These are phyloP conservation scores for Microctonus aethiopoides DNA, from an alignment of 2,888 invertebrate species.

Conservation along the genomic window DNA sequence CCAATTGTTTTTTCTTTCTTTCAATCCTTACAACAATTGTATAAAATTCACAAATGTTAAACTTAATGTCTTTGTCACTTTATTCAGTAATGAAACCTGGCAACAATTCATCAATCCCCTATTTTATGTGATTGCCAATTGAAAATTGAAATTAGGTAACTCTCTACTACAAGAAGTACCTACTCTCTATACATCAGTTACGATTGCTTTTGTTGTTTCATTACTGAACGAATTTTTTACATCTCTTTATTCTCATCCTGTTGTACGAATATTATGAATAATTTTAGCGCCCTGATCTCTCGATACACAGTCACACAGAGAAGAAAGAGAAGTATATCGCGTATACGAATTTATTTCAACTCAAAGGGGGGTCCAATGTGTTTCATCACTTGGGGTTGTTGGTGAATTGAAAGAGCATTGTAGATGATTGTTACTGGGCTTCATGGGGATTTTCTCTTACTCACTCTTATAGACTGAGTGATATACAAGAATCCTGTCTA, in stretches of 20 bases:
- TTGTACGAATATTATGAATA: constrained; percentile 27
- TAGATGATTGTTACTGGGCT: constrained; percentile 5
- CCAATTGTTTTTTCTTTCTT: constrained; percentile 22
- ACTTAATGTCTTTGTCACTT: constrained; percentile 6
- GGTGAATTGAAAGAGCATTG: constrained; percentile 5
- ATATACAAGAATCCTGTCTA: background rate
- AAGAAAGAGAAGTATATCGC: background rate
- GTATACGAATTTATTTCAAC: constrained; percentile 6
- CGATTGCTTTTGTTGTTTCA: constrained; percentile 9
- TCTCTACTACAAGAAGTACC: background rate
- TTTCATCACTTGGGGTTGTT: constrained; percentile 13
- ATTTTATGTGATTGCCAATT: constrained; percentile 26
- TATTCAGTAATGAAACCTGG: constrained; percentile 18
- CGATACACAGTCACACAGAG: background rate
- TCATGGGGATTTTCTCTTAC: background rate
- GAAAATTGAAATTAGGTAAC: constrained; percentile 22
- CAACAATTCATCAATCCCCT: constrained; percentile 25
- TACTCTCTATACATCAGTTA: background rate
- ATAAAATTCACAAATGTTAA: background rate
- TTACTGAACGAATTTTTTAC: constrained; percentile 12
- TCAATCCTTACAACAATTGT: background rate
- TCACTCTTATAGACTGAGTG: background rate
- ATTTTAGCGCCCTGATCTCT: constrained; percentile 23
- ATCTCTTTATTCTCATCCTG: background rate
- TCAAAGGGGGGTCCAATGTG: background rate